Evolutionary conservation across 2,113 vertebrate genomes (phyloP).

Genomic region (Tachuris rubrigastra): DNA sequence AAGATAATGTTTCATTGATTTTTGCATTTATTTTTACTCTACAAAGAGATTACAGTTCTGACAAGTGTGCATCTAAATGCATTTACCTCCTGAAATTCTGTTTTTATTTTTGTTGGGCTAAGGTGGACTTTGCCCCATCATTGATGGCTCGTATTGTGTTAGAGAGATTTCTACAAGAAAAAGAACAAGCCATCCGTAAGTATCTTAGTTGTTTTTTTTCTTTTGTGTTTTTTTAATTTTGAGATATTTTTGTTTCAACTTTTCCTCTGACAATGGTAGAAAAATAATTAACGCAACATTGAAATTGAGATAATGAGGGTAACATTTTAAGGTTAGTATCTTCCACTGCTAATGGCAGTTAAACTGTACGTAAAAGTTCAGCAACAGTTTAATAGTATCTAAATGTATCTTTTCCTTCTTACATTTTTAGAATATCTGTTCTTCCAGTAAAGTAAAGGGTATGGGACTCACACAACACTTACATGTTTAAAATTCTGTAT

Average conservation of each 20-base stretch:
- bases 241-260: neutral
- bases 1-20: slow-evolving; percentile 10
- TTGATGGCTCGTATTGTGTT: slow-evolving; percentile 91
- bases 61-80: neutral
- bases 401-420: slow-evolving; percentile 74
- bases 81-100: slow-evolving; percentile 35
- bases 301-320: slow-evolving; percentile 75
- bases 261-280: neutral
- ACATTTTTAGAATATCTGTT: slow-evolving; percentile 40
- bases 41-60: slow-evolving; percentile 33
- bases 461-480: slow-evolving; percentile 20
- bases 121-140: slow-evolving; percentile 93
- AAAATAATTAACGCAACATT: slow-evolving; percentile 63
- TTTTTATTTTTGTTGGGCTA: slow-evolving; percentile 54
- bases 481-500: slow-evolving; percentile 49
- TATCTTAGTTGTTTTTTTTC: neutral
- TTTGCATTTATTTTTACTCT: slow-evolving; percentile 44
- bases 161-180: slow-evolving; percentile 88
- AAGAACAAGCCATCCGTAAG: slow-evolving; percentile 83
- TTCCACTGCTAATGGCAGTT: slow-evolving; percentile 80
- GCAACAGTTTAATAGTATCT: slow-evolving; percentile 76
- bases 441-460: slow-evolving; percentile 51
- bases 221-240: neutral
- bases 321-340: slow-evolving; percentile 75
- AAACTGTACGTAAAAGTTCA: slow-evolving; percentile 73